These are phyloP conservation scores for Clusia tigrina DNA, from an alignment of 2,888 invertebrate genomes.

Conservation along the genomic window DNA sequence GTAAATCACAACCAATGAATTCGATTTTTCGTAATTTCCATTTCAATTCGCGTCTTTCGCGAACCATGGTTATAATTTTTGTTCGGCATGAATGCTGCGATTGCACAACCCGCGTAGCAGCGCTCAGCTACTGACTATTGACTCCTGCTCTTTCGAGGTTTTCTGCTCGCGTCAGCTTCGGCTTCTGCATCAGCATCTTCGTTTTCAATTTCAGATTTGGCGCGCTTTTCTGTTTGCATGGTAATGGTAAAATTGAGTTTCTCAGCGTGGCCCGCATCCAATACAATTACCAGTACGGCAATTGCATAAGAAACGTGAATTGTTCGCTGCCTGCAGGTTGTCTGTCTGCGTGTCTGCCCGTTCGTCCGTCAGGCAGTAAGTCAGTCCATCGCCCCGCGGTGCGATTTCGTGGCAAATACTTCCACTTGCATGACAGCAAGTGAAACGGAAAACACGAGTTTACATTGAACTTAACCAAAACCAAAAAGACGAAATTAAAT, in stretches of 20 bases:
- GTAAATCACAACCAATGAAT: too few relatives aligned
- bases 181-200: too few relatives aligned
- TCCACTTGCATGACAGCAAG: not conserved
- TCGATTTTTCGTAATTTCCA: too few relatives aligned
- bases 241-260: not conserved
- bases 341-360: not conserved
- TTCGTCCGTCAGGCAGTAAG: not conserved
- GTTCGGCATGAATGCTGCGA: too few relatives aligned
- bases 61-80: too few relatives aligned
- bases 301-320: not conserved
- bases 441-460: slow-evolving; percentile 6
- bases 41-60: too few relatives aligned
- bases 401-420: not conserved
- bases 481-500: too few relatives aligned
- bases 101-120: too few relatives aligned
- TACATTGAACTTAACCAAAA: slow-evolving; percentile 27
- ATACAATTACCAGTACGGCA: not conserved
- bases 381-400: not conserved
- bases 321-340: not conserved
- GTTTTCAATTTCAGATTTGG: not conserved
- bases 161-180: too few relatives aligned
- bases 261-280: not conserved
- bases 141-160: too few relatives aligned
- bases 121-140: too few relatives aligned
- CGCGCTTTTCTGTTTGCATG: not conserved